Base-by-base conservation (phyloP, 2,113 vertebrate species). In the Calyptomena viridis region DNA sequence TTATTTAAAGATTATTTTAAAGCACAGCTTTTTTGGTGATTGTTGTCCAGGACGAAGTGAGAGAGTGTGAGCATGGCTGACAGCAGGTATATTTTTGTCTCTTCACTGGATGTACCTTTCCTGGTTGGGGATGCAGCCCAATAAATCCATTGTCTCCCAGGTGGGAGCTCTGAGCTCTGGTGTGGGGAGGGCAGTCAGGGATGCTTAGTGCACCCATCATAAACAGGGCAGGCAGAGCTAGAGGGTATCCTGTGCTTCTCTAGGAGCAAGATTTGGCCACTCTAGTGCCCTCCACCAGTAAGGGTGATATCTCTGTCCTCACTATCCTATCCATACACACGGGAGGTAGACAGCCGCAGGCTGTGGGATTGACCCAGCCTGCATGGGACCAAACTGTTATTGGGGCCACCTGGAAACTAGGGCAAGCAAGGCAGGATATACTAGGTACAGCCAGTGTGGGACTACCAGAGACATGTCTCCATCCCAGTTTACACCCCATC, bases 1-100 rank as follows among this genome's bases (percentile, higher is more conserved):
- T 93, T 96, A 97, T 97, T 97, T 97, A 97, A 97, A 95, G 30
- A 94, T 93, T 95, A 88, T 97, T 96, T 95, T 95, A 88, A 96
- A 96, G 93, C 96, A 95, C 93, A 86, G 89, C 66, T 92, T 88
- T 87, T 59, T 76, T 74, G 79, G 69, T 93, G 91, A 56, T 93
- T 78, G 95, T 79, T 85, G 89, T 89, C 89, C 77, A 40, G 66
- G 58, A 55, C 2, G 3, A 96, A 86, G 60, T 33, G 56, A 74
- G 80, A 72, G 53, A 84, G 56, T 1, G 1, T 0, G 4, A 87
- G 55, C 0, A 1, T 3, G 7, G 67, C 87, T 0, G 0, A 73
- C 12, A 6, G 60, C 76, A 93, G 64, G 72, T 81, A 56, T 82
- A 42, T 47, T 88, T 95, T 96, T 96, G 96, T 94, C 91, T 97